Evolutionary conservation across 37 sponge, comb jelly and placozoan species (phyloP).

Genomic region (Cliona cf. orientalis): DNA sequence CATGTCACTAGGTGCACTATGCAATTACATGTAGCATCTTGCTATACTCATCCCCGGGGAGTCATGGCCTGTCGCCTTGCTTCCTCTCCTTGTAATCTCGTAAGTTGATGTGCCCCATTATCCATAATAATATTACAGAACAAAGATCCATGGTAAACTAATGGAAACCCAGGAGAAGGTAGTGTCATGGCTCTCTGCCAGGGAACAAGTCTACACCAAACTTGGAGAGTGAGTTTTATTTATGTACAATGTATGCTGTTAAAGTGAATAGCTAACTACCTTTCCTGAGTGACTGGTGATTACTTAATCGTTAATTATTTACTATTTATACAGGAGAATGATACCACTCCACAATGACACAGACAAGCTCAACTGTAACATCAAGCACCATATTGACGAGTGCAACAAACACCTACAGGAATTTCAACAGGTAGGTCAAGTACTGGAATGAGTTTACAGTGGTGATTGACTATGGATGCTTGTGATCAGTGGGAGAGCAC

Average conservation of each 20-base stretch:
- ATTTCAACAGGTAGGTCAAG: constrained; percentile 22
- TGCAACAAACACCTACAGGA: constrained; percentile 22
- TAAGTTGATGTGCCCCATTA: neutral
- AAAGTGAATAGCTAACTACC: neutral
- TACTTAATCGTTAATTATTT: no score
- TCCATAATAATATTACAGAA: constrained; percentile 2
- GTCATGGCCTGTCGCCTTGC: no score
- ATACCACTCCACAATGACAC: constrained; percentile 29
- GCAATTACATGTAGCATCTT: no score
- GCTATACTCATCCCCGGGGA: no score
- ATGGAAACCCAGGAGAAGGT: constrained; percentile 49
- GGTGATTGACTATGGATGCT: neutral
- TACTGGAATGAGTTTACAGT: neutral
- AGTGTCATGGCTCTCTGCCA: constrained; percentile 16
- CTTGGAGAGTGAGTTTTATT: constrained; percentile 36
- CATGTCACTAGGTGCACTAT: no score
- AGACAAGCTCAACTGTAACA: neutral
- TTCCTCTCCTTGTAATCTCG: no score
- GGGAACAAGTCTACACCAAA: constrained; percentile 41
- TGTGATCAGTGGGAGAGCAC: constrained; percentile 14
- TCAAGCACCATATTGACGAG: constrained; percentile 17
- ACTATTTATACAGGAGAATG: no score
- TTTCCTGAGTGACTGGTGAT: neutral
- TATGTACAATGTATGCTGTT: neutral
- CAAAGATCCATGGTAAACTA: constrained; percentile 5